Percentiles rank a stretch among this genome's conserved stretches.
Conservation (phyloP, 2,888 invertebrate species). For the Euspilapteryx auroguttella region DNA sequence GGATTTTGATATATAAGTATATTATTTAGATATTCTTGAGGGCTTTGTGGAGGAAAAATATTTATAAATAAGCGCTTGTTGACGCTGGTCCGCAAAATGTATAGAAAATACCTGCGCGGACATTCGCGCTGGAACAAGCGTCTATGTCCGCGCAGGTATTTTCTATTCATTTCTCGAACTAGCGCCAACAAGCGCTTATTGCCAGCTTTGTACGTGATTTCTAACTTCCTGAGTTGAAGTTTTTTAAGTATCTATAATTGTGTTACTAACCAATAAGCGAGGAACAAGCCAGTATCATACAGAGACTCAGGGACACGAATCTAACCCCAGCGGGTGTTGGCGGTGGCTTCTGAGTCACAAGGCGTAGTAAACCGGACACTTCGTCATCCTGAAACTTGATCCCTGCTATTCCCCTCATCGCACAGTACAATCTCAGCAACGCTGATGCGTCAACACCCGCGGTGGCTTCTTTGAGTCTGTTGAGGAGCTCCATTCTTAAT, state of each 20-base stretch:
- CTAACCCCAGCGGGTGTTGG: conserved; percentile 90
- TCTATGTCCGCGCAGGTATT: too few species aligned
- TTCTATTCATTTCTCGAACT: too few species aligned
- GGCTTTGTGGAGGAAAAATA: too few species aligned
- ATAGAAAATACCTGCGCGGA: too few species aligned
- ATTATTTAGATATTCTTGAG: too few species aligned
- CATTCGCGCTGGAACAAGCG: too few species aligned
- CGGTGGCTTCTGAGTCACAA: conserved; percentile 86
- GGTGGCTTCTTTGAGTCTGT: conserved; percentile 68
- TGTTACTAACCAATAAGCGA: conserved; percentile 72
- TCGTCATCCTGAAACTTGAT: conserved; percentile 94
- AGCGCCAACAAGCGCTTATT: too few species aligned
- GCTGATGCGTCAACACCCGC: conserved; percentile 87
- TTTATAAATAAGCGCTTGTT: too few species aligned
- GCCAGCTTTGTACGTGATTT: too few species aligned
- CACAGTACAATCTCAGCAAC: conserved; percentile 86
- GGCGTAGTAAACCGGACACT: conserved; percentile 76
- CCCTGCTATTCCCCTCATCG: conserved; percentile 88
- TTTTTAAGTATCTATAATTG: too few species aligned
- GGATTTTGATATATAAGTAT: too few species aligned
- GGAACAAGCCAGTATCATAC: conserved; percentile 93
- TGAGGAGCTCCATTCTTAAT: conserved; percentile 77
- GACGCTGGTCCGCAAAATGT: too few species aligned
- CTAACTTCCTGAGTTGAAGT: not conserved
- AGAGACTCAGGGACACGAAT: conserved; percentile 90